phyloP scores from a whole-genome alignment of 2,888 invertebrate species.

The Leptinotarsa peninsularis region DNA sequence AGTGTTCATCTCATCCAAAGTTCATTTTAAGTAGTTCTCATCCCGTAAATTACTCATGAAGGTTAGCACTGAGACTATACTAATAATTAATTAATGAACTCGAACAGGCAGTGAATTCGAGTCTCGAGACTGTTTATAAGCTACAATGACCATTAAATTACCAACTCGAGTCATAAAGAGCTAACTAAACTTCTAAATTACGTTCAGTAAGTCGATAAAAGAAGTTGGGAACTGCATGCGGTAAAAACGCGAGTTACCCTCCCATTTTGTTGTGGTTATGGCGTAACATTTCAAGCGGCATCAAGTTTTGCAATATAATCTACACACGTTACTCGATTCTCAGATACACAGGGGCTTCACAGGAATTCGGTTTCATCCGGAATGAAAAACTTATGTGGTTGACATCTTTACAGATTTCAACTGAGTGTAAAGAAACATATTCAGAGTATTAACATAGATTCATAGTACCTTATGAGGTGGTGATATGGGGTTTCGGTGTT shows the following conservation, averaged over 20 bases:
- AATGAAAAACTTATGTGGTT: too few relatives aligned
- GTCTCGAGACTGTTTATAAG: slow-evolving; percentile 36
- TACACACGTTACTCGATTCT: slow-evolving; percentile 2
- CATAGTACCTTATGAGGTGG: too few relatives aligned
- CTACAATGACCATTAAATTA: slow-evolving; percentile 41
- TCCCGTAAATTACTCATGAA: neutral
- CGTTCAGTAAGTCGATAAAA: slow-evolving; percentile 21
- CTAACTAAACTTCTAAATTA: slow-evolving; percentile 19
- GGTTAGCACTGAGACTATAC: slow-evolving; percentile 3
- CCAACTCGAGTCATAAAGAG: slow-evolving; percentile 34
- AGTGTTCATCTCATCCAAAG: neutral
- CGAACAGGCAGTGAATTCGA: slow-evolving; percentile 7
- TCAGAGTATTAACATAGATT: too few relatives aligned
- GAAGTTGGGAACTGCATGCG: slow-evolving; percentile 18
- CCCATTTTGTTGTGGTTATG: slow-evolving; percentile 16
- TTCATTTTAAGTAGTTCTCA: neutral
- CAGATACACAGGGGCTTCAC: neutral
- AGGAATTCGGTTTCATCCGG: too few relatives aligned
- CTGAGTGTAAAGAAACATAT: too few relatives aligned
- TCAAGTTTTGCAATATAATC: slow-evolving; percentile 9
- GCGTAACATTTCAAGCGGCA: slow-evolving; percentile 13
- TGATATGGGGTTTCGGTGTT: too few relatives aligned
- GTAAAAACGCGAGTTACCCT: slow-evolving; percentile 18
- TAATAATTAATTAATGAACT: slow-evolving; percentile 18
- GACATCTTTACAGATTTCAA: too few relatives aligned